A percentile compares a stretch with the other conserved stretches of the same genome.
Conservation (phyloP, 2,888 invertebrate species). For the Resseliella maxima region DNA sequence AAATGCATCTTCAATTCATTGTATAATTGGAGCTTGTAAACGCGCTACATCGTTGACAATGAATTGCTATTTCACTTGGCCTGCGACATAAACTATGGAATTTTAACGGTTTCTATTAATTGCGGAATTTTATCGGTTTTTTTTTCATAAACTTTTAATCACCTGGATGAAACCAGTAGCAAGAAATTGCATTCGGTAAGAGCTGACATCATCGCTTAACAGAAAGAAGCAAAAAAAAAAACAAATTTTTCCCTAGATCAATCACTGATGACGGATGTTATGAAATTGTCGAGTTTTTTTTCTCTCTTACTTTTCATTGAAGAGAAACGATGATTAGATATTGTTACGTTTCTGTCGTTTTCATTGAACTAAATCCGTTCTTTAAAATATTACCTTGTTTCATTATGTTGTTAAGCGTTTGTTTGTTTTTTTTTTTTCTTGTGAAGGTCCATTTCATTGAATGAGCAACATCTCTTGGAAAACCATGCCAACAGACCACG, state of each 20-base stretch:
- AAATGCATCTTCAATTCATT: not conserved
- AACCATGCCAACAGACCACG: not conserved
- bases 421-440: not conserved
- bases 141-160: not conserved
- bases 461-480: not conserved
- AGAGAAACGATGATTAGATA: not conserved
- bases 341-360: not conserved
- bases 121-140: not conserved
- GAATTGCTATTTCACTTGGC: not conserved
- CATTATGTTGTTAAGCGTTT: not conserved
- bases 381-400: not conserved
- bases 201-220: not conserved
- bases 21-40: not conserved
- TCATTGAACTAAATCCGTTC: not conserved
- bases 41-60: not conserved
- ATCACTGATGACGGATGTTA: not conserved
- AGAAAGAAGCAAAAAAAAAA: no score
- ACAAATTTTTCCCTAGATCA: no score
- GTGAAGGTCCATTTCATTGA: not conserved
- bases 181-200: not conserved
- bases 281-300: not conserved
- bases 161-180: not conserved
- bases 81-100: not conserved
- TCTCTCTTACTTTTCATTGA: not conserved
- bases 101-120: constrained; percentile 14